Conservation (phyloP, 1,140 invertebrate genomes). For the Globodera rostochiensis region DNA sequence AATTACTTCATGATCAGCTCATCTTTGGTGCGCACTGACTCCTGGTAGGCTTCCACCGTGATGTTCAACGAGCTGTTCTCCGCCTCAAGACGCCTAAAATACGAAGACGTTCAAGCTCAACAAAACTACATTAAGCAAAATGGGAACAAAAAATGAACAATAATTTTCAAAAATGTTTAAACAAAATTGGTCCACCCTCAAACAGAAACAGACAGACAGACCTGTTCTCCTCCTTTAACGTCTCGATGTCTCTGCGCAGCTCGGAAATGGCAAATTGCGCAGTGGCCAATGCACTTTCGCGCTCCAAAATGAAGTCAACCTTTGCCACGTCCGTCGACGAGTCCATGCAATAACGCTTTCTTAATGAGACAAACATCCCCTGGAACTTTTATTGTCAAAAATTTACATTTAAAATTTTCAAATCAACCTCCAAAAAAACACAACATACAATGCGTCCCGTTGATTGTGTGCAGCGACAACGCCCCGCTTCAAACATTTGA, state of each 20-base stretch:
- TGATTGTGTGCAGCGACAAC: constrained; percentile 48
- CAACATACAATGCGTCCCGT: constrained; percentile 37
- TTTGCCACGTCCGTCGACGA: constrained; percentile 35
- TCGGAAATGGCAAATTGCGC: constrained; percentile 43
- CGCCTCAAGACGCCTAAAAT: constrained; percentile 26
- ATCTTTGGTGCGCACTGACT: constrained; percentile 46
- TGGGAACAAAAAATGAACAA: neutral
- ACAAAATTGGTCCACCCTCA: neutral
- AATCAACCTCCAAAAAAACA: no score
- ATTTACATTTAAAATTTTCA: constrained; percentile 11
- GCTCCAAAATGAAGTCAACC: constrained; percentile 47
- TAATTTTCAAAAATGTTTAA: neutral
- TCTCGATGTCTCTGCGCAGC: constrained; percentile 36
- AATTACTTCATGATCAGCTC: constrained; percentile 47
- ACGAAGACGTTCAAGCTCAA: no score
- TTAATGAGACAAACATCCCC: neutral
- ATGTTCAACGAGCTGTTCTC: constrained; percentile 41
- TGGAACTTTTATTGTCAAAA: no score
- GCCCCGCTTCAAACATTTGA: constrained; percentile 35
- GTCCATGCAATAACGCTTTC: constrained; percentile 34
- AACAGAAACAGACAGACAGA: neutral
- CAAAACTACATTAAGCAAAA: neutral
- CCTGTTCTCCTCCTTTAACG: constrained; percentile 39
- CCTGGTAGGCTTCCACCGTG: constrained; percentile 32
- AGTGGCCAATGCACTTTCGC: constrained; percentile 42